Evolutionary conservation across 2,113 vertebrate species (phyloP), one percentile per base, ranked within the genome.

Genomic region (Heptranchias perlo): DNA sequence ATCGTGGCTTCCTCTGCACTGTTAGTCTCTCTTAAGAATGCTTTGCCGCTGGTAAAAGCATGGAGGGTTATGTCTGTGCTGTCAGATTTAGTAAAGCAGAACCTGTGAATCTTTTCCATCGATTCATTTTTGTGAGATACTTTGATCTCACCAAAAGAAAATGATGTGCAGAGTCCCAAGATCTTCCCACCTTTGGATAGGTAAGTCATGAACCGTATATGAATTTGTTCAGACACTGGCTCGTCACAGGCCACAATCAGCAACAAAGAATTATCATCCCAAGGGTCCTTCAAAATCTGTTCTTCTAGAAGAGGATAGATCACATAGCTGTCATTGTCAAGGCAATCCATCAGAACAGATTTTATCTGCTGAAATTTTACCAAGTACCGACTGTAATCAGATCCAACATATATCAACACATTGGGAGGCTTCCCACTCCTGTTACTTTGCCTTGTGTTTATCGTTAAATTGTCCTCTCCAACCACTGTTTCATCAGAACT

Each of bases 121-220:
- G 96, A 96, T 0, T 87, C 25, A 0, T 96, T 96, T 31, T 96
- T 98, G 35, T 3, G 96, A 18, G 96, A 97, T 78, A 99, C 54
- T 93, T 23, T 96, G 44, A 99, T 87, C 21, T 98, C 98, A 0
- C 97, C 97, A 0, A 98, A 97, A 0, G 97, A 97, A 96, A 99
- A 98, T 35, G 97, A 96, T 0, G 98, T 98, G 0, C 97, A 97
- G 0, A 99, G 97, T 0, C 98, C 98, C 4, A 99, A 96, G 7
- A 99, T 97, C 96, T 98, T 98, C 16, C 99, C 99, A 0, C 99
- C 99, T 96, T 96, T 97, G 95, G 97, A 97, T 10, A 99, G 97
- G 96, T 98, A 99, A 11, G 96, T 97, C 96, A 98, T 96, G 82
- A 99, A 98, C 0, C 97, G 97, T 58, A 97, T 97, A 94, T 97